Base-by-base conservation (phyloP, 2,113 vertebrate genomes). In the Albula goreensis region DNA sequence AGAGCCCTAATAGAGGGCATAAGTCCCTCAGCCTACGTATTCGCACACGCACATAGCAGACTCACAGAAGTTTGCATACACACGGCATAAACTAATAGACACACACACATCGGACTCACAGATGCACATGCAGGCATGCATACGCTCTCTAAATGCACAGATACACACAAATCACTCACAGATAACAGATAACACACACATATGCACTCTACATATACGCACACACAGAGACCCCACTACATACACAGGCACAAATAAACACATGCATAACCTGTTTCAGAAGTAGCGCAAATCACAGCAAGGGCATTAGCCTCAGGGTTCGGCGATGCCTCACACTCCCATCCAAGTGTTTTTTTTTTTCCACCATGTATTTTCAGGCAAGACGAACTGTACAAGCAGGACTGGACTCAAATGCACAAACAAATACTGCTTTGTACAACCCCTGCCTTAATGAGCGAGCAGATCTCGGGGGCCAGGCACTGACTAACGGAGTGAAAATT, bases 221-320 rank as follows among this genome's bases (percentile, higher is more conserved):
- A 78, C 17, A 79, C 78, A 79, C 17, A 25, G 79, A 83, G 80
- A 74, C 82, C 57, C 19, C 48, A 84, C 57, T n/a, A 83, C 78
- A 83, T n/a, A 81, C 17, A 78, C 25, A 5, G 5, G 48, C 53
- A 51, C 80, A 41, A 9, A 52, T 78, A 78, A 89, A 89, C 92
- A 89, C 85, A 89, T 53, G 49, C 66, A 89, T 80, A 57, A 90
- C 60, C 89, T 89, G 85, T 82, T 88, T 81, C 83, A 90, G 66
- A 94, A 92, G 91, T 91, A 93, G 89, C 90, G 91, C 93, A 93
- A 89, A 96, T 92, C 89, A 91, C 94, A 94, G 91, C 91, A 90
- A 93, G 89, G 31, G n/a, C n/a, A 74, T 22, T 22, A 5, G 22
- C 19, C 63, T 2, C 70, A 9, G 70, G 70, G 70, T 74, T 31